Conservation (phyloP, 1,140 invertebrate genomes). For the Hesperophylax magnus region DNA sequence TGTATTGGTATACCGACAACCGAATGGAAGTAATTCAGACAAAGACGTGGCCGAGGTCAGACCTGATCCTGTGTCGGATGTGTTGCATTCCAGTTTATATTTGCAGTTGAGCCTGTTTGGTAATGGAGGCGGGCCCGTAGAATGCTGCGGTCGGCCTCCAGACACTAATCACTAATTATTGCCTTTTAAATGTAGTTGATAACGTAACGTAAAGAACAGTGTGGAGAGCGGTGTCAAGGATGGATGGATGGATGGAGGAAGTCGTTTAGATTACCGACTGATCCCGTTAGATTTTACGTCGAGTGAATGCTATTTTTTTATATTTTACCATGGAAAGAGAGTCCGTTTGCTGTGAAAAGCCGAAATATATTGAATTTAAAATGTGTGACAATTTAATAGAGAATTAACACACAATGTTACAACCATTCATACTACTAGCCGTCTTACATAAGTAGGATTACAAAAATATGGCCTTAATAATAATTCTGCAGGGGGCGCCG, state of each 20-base stretch:
- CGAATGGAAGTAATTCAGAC: conserved; percentile 14
- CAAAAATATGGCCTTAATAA: conserved; percentile 57
- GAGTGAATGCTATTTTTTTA: conserved; percentile 56
- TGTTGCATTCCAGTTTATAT: conserved; percentile 49
- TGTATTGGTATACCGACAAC: conserved; percentile 3
- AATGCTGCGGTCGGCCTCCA: neutral
- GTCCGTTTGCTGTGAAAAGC: conserved; percentile 51
- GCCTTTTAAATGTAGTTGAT: conserved; percentile 56
- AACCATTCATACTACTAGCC: conserved; percentile 50
- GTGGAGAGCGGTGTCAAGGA: conserved; percentile 13
- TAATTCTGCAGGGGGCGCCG: conserved; percentile 40
- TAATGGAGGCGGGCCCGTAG: neutral
- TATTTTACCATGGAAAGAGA: conserved; percentile 54
- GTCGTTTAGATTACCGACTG: conserved; percentile 48
- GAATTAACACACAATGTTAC: conserved; percentile 39
- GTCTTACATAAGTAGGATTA: conserved; percentile 54
- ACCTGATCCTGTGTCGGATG: conserved; percentile 20
- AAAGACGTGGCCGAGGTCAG: neutral
- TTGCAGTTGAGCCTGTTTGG: conserved; percentile 44
- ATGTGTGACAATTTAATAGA: conserved; percentile 41
- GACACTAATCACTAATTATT: conserved; percentile 50
- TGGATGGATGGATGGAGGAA: neutral
- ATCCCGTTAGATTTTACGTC: conserved; percentile 52
- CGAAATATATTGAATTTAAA: conserved; percentile 44
- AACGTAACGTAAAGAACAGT: conserved; percentile 32